Evolutionary conservation across 2,797 vertebrate genomes (phyloP).

Genomic region (Tangara arthus): DNA sequence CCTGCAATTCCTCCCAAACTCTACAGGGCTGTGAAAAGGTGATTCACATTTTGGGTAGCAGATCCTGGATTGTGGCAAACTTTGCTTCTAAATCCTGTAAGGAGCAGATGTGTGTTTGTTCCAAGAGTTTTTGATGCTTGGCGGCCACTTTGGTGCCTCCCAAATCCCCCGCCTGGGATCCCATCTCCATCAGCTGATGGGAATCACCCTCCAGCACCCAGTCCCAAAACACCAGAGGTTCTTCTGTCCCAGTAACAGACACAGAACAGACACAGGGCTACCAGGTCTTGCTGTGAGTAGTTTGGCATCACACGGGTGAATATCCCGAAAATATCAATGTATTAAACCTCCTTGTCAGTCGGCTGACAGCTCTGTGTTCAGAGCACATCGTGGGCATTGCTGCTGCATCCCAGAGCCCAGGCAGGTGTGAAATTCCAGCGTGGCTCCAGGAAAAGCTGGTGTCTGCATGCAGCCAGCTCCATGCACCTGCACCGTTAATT

Average conservation of each 20-base stretch:
- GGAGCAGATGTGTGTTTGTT: not conserved
- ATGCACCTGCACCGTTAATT: not conserved
- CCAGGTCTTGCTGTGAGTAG: accelerated
- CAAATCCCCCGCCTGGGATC: not conserved
- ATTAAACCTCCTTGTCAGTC: not conserved
- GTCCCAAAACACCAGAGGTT: accelerated
- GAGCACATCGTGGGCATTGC: accelerated
- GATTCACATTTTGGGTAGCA: not conserved
- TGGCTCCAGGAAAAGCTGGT: not conserved
- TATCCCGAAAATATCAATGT: accelerated
- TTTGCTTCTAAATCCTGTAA: not conserved
- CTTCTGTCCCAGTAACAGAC: accelerated
- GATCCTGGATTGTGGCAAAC: not conserved
- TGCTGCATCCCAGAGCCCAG: not conserved
- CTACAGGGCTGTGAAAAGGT: not conserved
- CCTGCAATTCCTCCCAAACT: not conserved
- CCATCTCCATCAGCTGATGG: not conserved
- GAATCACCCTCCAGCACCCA: not conserved
- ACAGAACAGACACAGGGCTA: accelerated
- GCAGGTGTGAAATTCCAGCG: not conserved
- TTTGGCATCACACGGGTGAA: not conserved
- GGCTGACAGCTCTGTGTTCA: not conserved
- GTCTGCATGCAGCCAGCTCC: not conserved
- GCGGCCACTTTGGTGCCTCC: not conserved
- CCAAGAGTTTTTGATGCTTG: not conserved